Conservation (phyloP, 2,888 invertebrate species). For the Deroplatys truncata region DNA sequence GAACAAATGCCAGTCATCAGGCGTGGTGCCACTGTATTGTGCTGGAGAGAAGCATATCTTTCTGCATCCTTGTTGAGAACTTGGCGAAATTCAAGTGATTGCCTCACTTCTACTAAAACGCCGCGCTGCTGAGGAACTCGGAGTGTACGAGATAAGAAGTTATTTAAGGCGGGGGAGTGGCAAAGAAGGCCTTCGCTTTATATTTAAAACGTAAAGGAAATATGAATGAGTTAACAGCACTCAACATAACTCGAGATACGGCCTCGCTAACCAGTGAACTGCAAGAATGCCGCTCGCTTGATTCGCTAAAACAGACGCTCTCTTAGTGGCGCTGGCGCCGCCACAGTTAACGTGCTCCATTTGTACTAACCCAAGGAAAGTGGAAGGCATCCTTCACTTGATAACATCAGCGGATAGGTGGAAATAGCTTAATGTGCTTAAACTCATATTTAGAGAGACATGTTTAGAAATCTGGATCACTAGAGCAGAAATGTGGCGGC, state of each 20-base stretch:
- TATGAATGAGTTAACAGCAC: neutral
- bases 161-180: neutral
- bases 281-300: neutral
- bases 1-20: neutral
- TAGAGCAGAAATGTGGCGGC: no score
- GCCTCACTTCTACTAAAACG: neutral
- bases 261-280: neutral
- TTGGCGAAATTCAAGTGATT: neutral
- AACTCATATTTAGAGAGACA: no score
- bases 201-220: neutral
- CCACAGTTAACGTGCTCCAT: neutral
- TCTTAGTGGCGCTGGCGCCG: neutral
- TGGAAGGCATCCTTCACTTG: neutral
- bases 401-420: no score
- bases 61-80: neutral
- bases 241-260: neutral
- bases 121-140: neutral
- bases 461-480: no score
- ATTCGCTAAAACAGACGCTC: neutral
- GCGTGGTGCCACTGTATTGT: neutral
- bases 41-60: neutral
- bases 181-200: neutral
- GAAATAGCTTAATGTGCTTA: no score
- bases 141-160: neutral
- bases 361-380: neutral